Conservation (phyloP, 2,888 invertebrate species). For the Serrognathus titanus region DNA sequence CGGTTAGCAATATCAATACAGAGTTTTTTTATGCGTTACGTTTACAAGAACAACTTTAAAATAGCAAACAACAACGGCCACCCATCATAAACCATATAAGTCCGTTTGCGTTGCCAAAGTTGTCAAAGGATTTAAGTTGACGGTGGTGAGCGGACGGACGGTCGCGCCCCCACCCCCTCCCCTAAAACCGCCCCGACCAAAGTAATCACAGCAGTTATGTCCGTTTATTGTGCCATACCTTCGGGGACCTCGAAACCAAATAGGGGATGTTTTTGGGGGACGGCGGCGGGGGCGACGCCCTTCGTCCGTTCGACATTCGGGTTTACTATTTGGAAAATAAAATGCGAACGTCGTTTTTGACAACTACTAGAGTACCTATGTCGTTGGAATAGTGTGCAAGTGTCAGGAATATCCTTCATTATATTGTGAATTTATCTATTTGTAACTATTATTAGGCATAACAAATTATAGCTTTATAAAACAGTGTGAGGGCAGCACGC, state of each 20-base stretch:
- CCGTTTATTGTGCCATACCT: constrained; percentile 16
- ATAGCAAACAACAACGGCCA: not conserved
- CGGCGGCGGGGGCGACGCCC: too few relatives aligned
- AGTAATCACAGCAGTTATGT: not conserved
- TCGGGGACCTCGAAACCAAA: constrained; percentile 7
- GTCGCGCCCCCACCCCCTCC: not conserved
- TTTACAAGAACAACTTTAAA: constrained; percentile 11
- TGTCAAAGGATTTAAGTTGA: constrained; percentile 1
- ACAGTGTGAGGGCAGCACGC: constrained; percentile 17
- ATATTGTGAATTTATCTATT: constrained; percentile 44
- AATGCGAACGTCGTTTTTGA: constrained; percentile 16
- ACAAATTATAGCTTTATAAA: constrained; percentile 19
- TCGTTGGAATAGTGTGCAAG: constrained; percentile 38
- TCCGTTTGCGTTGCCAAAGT: constrained; percentile 1
- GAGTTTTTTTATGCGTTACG: constrained; percentile 17
- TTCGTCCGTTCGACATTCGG: too few relatives aligned
- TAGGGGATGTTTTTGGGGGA: not conserved
- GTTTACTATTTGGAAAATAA: constrained; percentile 5
- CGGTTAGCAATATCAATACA: constrained; percentile 46
- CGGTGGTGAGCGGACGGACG: not conserved
- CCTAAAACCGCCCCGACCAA: not conserved
- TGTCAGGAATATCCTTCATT: constrained; percentile 36
- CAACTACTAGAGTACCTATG: constrained; percentile 51
- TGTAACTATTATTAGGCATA: constrained; percentile 44
- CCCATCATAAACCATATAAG: not conserved